Evolutionary conservation across 2,113 vertebrate genomes (phyloP), one percentile per base, ranked within the genome.

Genomic region (Rhodinocichla rosea): DNA sequence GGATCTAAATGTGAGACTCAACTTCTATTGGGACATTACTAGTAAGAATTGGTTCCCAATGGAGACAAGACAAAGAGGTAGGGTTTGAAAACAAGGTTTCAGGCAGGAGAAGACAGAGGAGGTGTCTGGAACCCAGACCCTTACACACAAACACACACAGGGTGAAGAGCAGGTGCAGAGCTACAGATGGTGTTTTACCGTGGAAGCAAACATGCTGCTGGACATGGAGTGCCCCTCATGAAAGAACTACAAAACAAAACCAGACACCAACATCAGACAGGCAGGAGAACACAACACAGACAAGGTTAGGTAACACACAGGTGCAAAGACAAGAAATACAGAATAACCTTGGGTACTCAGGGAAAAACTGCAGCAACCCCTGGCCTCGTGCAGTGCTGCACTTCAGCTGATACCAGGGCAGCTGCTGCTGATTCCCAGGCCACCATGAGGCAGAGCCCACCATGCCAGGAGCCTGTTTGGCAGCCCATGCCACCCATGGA

Each of bases 201-300:
- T 98, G 86, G 98, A 98, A 74, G 98, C 93, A 15, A 98, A 98
- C 78, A 98, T 95, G 96, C 97, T 98, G 98, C 98, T 98, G 98
- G 97, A 97, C 85, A 98, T 70, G 97, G 98, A 98, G 95, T 97
- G 96, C 89, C 98, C 96, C 91, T 98, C 98, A 92, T 96, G 98
- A 98, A 98, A 97, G 97, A 99, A 98, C 99, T 99, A 99, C 59
- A 96, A 98, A 97, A 98, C 93, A 98, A 96, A 97, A 97, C 55
- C 96, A 95, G 89, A 97, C 92, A 97, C 84, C 84, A 91, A 56
- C 8, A 32, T 2, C 35, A 87, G 84, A 1, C 63, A 80, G 81
- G 20, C 73, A 57, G 6, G 23, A 74, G 39, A 78, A 83, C 39
- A 80, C 57, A n/a, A 83, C 2, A 8, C 45, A 90, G 62, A 83